These are phyloP conservation scores for Phrynosoma blainvillii DNA, from an alignment of 2,113 vertebrate genomes.

Conservation along the genomic window DNA sequence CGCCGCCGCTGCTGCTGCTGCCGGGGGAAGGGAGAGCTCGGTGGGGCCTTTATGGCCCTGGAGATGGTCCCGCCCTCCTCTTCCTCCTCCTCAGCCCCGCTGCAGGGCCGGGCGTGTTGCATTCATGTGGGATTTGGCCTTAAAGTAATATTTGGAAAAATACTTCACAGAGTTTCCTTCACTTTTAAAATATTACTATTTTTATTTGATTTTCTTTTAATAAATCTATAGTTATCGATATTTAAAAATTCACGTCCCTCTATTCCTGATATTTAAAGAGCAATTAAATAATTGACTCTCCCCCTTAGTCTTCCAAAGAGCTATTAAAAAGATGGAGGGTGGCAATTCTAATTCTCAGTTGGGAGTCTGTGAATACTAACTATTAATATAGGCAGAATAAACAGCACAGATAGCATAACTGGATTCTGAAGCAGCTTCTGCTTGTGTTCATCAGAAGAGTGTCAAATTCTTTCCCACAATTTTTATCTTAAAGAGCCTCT, in stretches of 20 bases:
- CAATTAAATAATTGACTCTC: constrained; percentile 18
- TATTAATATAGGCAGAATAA: constrained; percentile 17
- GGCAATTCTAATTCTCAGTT: constrained; percentile 14
- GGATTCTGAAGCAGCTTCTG: not conserved
- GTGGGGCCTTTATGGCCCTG: too few species aligned
- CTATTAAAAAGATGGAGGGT: constrained; percentile 31
- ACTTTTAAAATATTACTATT: constrained; percentile 8
- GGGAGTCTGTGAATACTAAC: constrained; percentile 12
- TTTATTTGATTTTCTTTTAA: not conserved
- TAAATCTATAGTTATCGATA: too few species aligned
- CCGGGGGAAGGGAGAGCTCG: too few species aligned
- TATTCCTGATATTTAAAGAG: constrained; percentile 1
- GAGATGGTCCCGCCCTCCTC: too few species aligned
- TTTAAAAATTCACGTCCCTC: too few species aligned
- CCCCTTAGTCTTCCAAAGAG: not conserved
- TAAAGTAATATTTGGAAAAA: not conserved
- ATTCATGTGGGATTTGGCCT: not conserved
- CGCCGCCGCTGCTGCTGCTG: too few species aligned
- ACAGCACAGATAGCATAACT: not conserved
- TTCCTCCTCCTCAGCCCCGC: too few species aligned
- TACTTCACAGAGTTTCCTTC: not conserved
- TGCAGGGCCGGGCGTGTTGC: too few species aligned
- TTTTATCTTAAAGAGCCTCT: not conserved
- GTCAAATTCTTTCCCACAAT: not conserved
- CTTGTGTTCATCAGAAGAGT: constrained; percentile 1